Evolutionary conservation across 2,888 invertebrate species (phyloP), one percentile per base, ranked within the genome.

Genomic region (Argyresthia goedartella): DNA sequence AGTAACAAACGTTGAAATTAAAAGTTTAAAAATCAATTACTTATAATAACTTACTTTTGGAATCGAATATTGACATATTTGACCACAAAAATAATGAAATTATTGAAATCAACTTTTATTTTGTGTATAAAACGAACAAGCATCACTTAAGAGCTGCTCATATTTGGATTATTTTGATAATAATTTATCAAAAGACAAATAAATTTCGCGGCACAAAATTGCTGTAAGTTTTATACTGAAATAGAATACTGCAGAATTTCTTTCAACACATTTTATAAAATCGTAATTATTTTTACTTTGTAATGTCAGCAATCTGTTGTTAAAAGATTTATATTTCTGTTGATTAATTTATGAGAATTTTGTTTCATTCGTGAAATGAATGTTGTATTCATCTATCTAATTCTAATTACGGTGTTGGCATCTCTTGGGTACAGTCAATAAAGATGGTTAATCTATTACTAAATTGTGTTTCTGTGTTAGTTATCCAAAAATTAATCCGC

Each of bases 341-440:
- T 48, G 48, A 48, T 48, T 48, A 48, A 46, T 43, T 33, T 25
- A 45, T 45, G 15, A 25, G 16, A 16, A 48, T 48, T 48, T 47
- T n/a, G 48, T 48, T 36, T 48, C 36, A 25, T 35, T 13, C 13
- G n/a, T 46, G 33, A 33, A 47, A 47, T 34, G 7, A 46, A 35
- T 48, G 25, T 46, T 48, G 1, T 35, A 14, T 48, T 44, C 15
- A 44, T 14, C 4, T 14, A 14, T 4, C 9, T 2, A 39, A 39
- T 39, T 39, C 39, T 39, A 39, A 39, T 39, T 46, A 14, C 14
- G 36, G 48, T 48, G 48, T 48, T 36, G 48, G 48, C 36, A 10
- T 48, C 3, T 48, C 35, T 48, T 35, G 48, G 36, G 33, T 46
- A 25, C 10, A 46, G 25, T 46, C 33, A 46, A 46, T 46, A 46